These are phyloP conservation scores for Rhinella marina DNA, from an alignment of 2,797 vertebrate genomes.

Conservation along the genomic window DNA sequence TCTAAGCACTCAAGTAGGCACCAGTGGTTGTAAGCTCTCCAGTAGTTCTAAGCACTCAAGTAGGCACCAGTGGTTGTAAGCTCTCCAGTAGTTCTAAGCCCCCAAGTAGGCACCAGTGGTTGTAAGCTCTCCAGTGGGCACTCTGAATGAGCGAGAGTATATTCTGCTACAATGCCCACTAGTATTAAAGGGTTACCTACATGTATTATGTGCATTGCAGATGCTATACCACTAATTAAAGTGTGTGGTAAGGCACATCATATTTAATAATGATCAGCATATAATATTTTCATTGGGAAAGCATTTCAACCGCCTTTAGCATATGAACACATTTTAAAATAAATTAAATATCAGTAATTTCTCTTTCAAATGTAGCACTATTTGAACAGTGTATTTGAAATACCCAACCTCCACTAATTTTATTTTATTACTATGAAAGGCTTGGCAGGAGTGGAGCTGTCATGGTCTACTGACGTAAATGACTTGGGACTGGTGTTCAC, in stretches of 20 bases:
- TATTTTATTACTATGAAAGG: conserved; percentile 22
- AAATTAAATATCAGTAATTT: not conserved
- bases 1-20: too few species aligned
- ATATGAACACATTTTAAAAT: not conserved
- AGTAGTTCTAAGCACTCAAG: too few species aligned
- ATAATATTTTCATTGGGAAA: not conserved
- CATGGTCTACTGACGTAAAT: conserved; percentile 48
- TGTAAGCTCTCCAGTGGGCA: too few species aligned
- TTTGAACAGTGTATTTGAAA: conserved; percentile 9
- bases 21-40: too few species aligned
- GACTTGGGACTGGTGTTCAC: conserved; percentile 35
- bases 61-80: too few species aligned
- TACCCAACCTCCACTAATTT: conserved; percentile 26
- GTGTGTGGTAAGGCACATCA: not conserved
- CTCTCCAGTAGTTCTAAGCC: too few species aligned
- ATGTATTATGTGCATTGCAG: not conserved
- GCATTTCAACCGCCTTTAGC: not conserved
- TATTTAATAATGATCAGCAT: not conserved
- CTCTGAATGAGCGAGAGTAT: too few species aligned
- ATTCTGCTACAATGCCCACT: too few species aligned
- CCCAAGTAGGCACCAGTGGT: too few species aligned
- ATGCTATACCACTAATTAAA: not conserved
- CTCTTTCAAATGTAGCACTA: conserved; percentile 9
- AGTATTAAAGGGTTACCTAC: not conserved
- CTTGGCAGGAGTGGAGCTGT: conserved; percentile 35